Evolutionary conservation across 2,888 invertebrate species (phyloP).

Genomic region (Hemistola chrysoprasaria): DNA sequence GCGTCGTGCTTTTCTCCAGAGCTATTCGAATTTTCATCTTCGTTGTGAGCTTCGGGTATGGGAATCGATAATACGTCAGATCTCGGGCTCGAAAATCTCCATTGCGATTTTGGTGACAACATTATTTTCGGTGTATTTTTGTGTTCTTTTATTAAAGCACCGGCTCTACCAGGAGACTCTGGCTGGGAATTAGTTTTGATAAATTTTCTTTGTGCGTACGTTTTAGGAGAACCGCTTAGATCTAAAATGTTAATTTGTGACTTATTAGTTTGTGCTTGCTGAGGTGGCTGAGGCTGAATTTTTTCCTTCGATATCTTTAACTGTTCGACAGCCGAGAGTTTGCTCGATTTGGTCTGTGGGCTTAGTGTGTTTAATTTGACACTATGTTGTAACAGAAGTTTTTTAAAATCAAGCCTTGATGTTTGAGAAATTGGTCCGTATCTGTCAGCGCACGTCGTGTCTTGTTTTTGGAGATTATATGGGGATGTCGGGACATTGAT

Average conservation of each 20-base stretch:
- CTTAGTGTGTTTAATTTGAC: conserved; percentile 82
- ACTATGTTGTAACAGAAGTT: conserved; percentile 89
- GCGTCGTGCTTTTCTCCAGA: conserved; percentile 79
- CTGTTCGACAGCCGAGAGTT: conserved; percentile 90
- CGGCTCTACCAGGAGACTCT: conserved; percentile 80
- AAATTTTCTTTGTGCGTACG: conserved; percentile 84
- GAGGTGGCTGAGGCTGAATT: conserved; percentile 44
- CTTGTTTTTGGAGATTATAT: conserved; percentile 55
- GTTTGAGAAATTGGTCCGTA: conserved; percentile 86
- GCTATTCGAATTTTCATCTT: conserved; percentile 87
- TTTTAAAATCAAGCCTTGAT: conserved; percentile 92
- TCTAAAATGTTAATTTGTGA: conserved; percentile 85
- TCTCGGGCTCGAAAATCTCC: conserved; percentile 88
- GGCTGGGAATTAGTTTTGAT: conserved; percentile 74
- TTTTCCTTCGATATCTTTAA: conserved; percentile 86
- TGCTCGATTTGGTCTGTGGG: conserved; percentile 81
- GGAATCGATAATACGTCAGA: conserved; percentile 93
- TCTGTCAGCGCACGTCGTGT: conserved; percentile 83
- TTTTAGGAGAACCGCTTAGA: conserved; percentile 87
- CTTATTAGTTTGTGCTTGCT: conserved; percentile 51
- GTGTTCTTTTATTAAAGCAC: conserved; percentile 73
- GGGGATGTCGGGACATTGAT: conserved; percentile 36
- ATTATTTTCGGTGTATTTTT: conserved; percentile 84
- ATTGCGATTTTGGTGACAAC: conserved; percentile 86
- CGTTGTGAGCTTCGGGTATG: conserved; percentile 91